Conservation (phyloP, 2,797 vertebrate genomes). For the Brachyalestes nurse region DNA sequence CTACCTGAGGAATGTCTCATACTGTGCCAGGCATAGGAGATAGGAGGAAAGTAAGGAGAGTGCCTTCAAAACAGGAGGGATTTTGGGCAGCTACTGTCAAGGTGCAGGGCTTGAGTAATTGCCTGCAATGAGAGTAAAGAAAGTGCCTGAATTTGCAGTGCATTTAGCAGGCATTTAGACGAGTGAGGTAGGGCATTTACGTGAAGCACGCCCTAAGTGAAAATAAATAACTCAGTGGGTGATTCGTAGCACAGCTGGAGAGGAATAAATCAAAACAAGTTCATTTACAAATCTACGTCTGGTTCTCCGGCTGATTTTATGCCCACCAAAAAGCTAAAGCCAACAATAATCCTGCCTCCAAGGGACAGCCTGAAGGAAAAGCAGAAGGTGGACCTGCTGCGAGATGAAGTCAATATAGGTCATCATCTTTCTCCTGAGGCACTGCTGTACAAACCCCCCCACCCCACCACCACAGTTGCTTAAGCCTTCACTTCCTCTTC, state of each 20-base stretch:
- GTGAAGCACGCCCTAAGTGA: conserved; percentile 24
- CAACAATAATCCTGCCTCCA: conserved; percentile 69
- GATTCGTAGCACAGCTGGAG: conserved; percentile 34
- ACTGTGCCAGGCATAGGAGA: not conserved
- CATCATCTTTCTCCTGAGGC: conserved; percentile 63
- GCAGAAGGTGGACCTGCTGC: conserved; percentile 54
- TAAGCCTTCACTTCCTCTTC: conserved; percentile 1
- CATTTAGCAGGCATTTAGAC: conserved; percentile 18
- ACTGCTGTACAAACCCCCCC: conserved; percentile 1
- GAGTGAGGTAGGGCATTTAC: conserved; percentile 18
- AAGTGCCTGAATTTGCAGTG: conserved; percentile 23
- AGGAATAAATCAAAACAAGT: conserved; percentile 59
- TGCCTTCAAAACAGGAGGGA: not conserved
- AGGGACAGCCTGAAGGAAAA: conserved; percentile 60
- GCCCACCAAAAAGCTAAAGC: conserved; percentile 58
- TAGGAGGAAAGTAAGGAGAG: not conserved
- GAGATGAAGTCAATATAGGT: conserved; percentile 61
- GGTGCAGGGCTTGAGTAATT: not conserved
- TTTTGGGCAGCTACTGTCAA: not conserved
- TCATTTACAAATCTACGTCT: conserved; percentile 36
- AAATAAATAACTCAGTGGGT: conserved; percentile 32
- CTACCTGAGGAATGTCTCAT: conserved; percentile 25
- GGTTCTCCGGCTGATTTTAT: conserved; percentile 41
- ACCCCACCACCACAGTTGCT: conserved; percentile 13
- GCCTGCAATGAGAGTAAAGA: conserved; percentile 3